Base-by-base conservation (phyloP, 2,113 vertebrate genomes). In the Collichthys lucidus region DNA sequence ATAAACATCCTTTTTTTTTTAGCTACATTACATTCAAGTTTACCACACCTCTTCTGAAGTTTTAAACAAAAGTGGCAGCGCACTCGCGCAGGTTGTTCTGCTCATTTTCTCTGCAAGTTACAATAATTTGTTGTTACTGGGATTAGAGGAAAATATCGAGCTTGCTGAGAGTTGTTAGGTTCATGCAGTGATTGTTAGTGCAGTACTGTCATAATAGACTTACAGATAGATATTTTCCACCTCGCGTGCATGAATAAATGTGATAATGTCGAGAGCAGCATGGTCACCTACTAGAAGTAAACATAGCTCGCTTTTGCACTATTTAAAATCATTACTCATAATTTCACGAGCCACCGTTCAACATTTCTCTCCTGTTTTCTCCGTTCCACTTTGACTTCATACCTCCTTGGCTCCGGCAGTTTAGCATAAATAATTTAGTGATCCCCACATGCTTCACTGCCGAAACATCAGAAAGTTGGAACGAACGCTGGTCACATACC, bases 261-360 rank as follows among this genome's bases (percentile, higher is more conserved):
- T 80, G 84, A 88, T 77, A 80, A 91, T 74, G 56, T 68, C 59
- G 77, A 88, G 89, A 88, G 72, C 80, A 83, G 81, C 83, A 72
- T 83, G 85, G 79, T 88, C 82, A 42, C 86, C 49, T 77, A 84
- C 70, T 80, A 74, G 74, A 93, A 91, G 92, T 89, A 86, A 82
- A 87, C 65, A 56, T 84, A 80, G 77, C 79, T 85, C 77, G 35
- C 35, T 82, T 68, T 90, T 82, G 53, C 53, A 64, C 77, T 74
- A 67, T 84, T 91, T 86, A 49, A 83, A 82, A 88, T 82, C 67
- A 89, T 88, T 83, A 81, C 83, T 87, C 78, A 83, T 65, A 47
- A 44, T 88, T 93, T 93, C 92, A 92, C 56, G 87, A 88, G 88
- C 77, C 66, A 60, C 55, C 49, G 20, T 68, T 88, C 77, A 89